Evolutionary conservation across 2,888 invertebrate species (phyloP).

Genomic region (Rhaphigaster nebulosa): DNA sequence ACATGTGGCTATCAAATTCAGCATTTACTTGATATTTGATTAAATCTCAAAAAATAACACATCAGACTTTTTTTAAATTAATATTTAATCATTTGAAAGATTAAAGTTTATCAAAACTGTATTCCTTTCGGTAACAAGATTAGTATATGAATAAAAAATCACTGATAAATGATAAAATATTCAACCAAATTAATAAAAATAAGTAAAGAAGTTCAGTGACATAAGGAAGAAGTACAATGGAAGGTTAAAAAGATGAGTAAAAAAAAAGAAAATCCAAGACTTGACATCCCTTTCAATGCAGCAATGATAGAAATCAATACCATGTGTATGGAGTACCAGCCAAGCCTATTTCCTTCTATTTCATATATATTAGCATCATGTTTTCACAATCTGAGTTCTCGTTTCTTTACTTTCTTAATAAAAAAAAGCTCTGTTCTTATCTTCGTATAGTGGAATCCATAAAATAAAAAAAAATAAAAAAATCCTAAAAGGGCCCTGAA

Average conservation of each 20-base stretch:
- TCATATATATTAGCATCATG: not conserved
- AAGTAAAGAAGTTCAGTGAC: not conserved
- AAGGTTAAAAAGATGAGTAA: not conserved
- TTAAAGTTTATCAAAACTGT: not conserved
- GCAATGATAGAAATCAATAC: not conserved
- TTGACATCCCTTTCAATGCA: not conserved
- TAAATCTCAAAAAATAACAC: not conserved
- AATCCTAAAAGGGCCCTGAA: too few species aligned
- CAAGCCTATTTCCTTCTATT: not conserved
- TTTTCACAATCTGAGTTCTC: not conserved
- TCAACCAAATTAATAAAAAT: not conserved
- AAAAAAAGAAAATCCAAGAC: not conserved
- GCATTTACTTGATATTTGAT: not conserved
- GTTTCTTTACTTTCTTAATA: too few species aligned
- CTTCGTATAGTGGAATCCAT: too few species aligned
- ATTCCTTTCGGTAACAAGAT: not conserved
- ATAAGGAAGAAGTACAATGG: not conserved
- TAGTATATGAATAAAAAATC: conserved; percentile 14
- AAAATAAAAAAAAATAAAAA: too few species aligned
- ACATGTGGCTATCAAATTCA: conserved; percentile 10
- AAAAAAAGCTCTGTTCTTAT: not conserved
- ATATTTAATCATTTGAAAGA: too few species aligned
- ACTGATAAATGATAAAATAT: not conserved
- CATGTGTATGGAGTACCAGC: not conserved
- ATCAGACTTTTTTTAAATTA: not conserved